Conservation (phyloP, 1,140 invertebrate genomes). For the Batillaria attramentaria region DNA sequence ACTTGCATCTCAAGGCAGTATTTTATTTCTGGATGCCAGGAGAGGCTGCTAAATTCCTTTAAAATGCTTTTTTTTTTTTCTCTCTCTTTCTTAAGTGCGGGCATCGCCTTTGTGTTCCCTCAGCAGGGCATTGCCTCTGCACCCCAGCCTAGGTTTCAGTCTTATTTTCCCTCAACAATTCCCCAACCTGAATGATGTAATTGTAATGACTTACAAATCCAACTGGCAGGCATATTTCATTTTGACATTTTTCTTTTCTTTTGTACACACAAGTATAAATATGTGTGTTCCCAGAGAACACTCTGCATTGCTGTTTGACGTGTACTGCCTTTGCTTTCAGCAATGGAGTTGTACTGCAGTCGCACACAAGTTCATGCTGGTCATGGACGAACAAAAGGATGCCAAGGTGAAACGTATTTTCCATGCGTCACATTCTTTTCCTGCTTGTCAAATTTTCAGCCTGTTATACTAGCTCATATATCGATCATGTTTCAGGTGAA, state of each 20-base stretch:
- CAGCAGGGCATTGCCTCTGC: too few species aligned
- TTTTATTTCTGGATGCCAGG: too few species aligned
- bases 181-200: neutral
- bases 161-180: neutral
- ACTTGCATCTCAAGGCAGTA: too few species aligned
- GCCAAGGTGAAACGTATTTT: slow-evolving; percentile 19
- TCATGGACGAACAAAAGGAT: slow-evolving; percentile 5
- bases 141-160: too few species aligned
- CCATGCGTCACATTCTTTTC: neutral
- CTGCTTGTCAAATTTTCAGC: neutral
- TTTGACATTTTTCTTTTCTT: neutral
- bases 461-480: neutral
- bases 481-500: neutral
- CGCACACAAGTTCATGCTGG: slow-evolving; percentile 6
- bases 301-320: neutral
- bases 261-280: neutral
- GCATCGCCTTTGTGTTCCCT: too few species aligned
- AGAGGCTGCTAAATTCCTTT: too few species aligned
- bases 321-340: neutral
- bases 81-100: too few species aligned
- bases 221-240: too few species aligned
- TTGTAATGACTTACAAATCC: too few species aligned
- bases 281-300: neutral
- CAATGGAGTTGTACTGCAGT: slow-evolving; percentile 18
- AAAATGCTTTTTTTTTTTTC: too few species aligned